Conservation (phyloP, 2,888 invertebrate genomes). For the Scelioninae gen. 2 region DNA sequence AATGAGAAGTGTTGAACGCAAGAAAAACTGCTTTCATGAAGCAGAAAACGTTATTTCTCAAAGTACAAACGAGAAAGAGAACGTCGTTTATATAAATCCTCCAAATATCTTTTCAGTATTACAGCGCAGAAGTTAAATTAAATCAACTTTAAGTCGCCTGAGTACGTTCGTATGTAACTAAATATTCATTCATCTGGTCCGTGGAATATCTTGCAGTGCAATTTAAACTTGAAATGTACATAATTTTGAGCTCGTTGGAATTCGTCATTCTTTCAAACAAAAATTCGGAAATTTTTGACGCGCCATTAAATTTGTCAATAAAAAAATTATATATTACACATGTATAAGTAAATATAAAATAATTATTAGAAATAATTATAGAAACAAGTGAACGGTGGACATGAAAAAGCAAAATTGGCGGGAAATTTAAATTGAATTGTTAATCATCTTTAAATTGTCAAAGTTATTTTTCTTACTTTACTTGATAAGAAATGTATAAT, state of each 20-base stretch:
- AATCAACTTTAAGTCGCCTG: conserved; percentile 56
- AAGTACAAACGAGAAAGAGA: conserved; percentile 24
- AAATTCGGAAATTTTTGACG: conserved; percentile 17
- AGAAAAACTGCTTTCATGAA: conserved; percentile 35
- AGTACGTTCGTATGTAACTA: conserved; percentile 57
- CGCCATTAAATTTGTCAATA: not conserved
- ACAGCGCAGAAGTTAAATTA: conserved; percentile 55
- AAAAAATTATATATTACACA: no score
- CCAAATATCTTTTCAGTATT: conserved; percentile 56
- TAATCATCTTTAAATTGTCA: no score
- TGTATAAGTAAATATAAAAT: no score
- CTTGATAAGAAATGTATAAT: no score
- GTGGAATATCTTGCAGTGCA: conserved; percentile 54
- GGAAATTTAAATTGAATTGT: no score
- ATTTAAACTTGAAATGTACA: conserved; percentile 56
- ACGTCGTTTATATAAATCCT: conserved; percentile 44
- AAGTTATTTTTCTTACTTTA: no score
- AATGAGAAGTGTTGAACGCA: conserved; percentile 26
- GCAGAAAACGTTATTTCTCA: not conserved
- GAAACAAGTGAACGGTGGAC: no score
- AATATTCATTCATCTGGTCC: conserved; percentile 57
- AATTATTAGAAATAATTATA: no score
- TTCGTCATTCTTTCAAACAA: conserved; percentile 39
- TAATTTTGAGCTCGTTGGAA: conserved; percentile 45
- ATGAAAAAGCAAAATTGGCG: no score